Conservation (phyloP, 2,113 vertebrate species). For the Hemibagrus wyckioides region DNA sequence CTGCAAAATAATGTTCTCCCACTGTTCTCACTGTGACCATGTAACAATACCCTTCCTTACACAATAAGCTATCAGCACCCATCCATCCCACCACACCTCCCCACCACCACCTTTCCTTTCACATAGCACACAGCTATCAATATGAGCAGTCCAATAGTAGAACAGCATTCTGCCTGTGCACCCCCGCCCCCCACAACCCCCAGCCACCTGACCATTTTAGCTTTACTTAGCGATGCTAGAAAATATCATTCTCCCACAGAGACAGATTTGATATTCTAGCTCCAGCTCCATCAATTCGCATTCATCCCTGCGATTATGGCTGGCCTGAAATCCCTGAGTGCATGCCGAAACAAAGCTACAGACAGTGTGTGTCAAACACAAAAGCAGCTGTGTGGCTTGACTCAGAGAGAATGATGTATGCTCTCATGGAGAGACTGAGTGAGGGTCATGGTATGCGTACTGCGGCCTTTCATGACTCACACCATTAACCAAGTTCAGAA, state of each 20-base stretch:
- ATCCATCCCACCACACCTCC: too few relatives aligned
- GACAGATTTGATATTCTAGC: neutral
- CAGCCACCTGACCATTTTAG: neutral
- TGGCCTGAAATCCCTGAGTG: neutral
- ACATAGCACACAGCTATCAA: conserved; percentile 12
- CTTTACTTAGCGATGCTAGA: neutral
- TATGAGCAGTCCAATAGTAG: neutral
- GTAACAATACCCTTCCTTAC: conserved; percentile 17
- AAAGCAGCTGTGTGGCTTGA: conserved; percentile 8
- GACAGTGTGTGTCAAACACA: conserved; percentile 2
- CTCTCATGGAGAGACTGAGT: conserved; percentile 7
- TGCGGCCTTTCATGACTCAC: conserved; percentile 18
- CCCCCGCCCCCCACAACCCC: neutral
- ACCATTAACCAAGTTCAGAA: conserved; percentile 35
- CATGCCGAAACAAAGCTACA: neutral
- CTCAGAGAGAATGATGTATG: neutral
- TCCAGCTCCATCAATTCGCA: neutral
- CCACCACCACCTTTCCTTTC: neutral
- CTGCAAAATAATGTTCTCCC: conserved; percentile 41
- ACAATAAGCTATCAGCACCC: conserved; percentile 15
- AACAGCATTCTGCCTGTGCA: neutral
- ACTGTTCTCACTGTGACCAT: neutral
- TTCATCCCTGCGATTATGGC: neutral
- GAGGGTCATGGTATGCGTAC: neutral
- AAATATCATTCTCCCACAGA: conserved; percentile 25